phyloP scores from a whole-genome alignment of 2,113 vertebrate genomes.

The Urocolius indicus region DNA sequence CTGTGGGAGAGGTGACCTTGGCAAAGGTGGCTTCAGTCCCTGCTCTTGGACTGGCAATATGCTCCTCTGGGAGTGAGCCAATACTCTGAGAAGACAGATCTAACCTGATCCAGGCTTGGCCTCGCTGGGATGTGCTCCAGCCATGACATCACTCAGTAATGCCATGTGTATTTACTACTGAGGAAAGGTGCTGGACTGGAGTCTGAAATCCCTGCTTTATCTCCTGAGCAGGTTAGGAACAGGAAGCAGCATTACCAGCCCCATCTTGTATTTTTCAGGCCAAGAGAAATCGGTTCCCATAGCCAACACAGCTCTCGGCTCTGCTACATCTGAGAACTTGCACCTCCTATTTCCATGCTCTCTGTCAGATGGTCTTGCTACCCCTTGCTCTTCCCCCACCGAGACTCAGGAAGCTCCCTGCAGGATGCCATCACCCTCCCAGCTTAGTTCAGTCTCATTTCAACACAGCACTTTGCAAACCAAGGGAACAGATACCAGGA shows the following conservation, averaged over 20 bases:
- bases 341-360: not conserved
- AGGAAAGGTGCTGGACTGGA: constrained; percentile 28
- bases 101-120: constrained; percentile 62
- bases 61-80: constrained; percentile 61
- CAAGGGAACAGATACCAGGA: not conserved
- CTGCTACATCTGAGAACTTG: not conserved
- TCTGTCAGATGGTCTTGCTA: not conserved
- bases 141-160: constrained; percentile 47
- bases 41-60: constrained; percentile 36
- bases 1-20: constrained; percentile 46
- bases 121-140: constrained; percentile 39
- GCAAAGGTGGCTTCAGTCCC: constrained; percentile 29
- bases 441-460: not conserved
- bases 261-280: not conserved
- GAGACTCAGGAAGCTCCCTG: not conserved
- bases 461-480: not conserved
- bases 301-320: not conserved
- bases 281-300: not conserved
- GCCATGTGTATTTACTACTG: constrained; percentile 33
- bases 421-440: not conserved
- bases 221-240: constrained; percentile 46
- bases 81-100: constrained; percentile 26
- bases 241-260: constrained; percentile 38
- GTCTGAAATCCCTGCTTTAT: constrained; percentile 48
- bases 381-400: not conserved